Evolutionary conservation across 1,140 invertebrate species (phyloP), one percentile per base, ranked within the genome.

Genomic region (Macrobrachium nipponense): DNA sequence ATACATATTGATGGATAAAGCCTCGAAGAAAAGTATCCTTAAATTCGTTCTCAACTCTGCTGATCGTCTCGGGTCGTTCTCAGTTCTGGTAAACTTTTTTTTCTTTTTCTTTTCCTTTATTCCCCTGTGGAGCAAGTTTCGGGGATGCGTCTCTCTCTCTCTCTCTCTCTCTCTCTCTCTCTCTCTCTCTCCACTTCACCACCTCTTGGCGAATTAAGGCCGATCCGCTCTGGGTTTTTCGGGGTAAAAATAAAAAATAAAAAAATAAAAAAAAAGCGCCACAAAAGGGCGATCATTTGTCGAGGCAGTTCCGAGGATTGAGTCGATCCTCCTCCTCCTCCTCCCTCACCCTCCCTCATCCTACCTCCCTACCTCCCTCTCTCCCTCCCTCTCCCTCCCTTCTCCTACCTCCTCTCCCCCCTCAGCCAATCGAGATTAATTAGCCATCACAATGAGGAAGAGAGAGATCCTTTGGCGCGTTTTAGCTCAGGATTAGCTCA

Each of bases 111-210:
- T n/a, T 76, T 11, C 5, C 59, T 60, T 17, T 18, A 43, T 61
- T 20, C 27, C 27, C 27, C 4, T 36, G 1, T 36, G 27, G 27
- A 36, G 27, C 27, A 36, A 36, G 27, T 36, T 36, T 36, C 27
- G 27, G 4, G 27, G 27, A 36, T 36, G 27, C 27, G 27, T 60
- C 76, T 60, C 76, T 78, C 51, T 61, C 51, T 78, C 51, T 20
- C 51, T 61, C 51, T 78, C 36, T 59, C 51, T 60, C 20, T 20
- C 51, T 59, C 75, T 60, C 36, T 58, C 75, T 58, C 43, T 58
- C 75, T 58, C 43, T n/a, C 77, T 61, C 58, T 62, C 58, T 79
- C 60, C n/a, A 17, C 27, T 60, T 62, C n/a, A 36, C 27, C 27
- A 36, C 27, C 27, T 36, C 27, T 36, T 36, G 27, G 27, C 27